Base-by-base conservation (phyloP, 2,888 invertebrate species). In the Eudiplozoon nipponicum region DNA sequence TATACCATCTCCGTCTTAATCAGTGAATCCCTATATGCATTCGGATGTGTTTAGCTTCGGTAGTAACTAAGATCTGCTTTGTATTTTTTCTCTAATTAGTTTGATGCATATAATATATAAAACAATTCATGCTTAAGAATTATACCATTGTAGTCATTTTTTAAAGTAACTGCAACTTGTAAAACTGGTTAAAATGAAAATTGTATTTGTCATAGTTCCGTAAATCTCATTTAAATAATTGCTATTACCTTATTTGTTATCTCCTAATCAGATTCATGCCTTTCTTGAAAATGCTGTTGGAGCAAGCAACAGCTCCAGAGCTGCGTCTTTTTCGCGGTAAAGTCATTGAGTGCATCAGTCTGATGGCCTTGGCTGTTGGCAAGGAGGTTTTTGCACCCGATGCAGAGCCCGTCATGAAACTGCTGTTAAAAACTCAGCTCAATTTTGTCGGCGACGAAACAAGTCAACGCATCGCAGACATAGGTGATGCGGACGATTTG, bases 341-440 rank as follows among this genome's bases (percentile, higher is more conserved):
- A 63, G 81, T 90, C 2, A 94, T 94, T 48, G 94, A 94, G 60
- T 98, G 94, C 55, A 80, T 94, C 47, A 84, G 84, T 54, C 68
- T 98, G 42, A 90, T 98, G 56, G 94, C 94, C 3, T 49, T 65
- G 36, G 65, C 65, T 31, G 65, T 66, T 3, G 65, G 65, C 11
- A 54, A 54, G 45, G 63, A 64, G 17, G 61, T 55, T 51, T 55
- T 57, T 45, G 28, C 36, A 3, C 21, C 23, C 9, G 44, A 44
- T 28, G 38, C 31, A 2, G 74, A 72, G 39, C 80, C 81, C 56
- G 74, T 90, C 13, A 90, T 90, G 86, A 74, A 80, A 51, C 67
- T 86, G 62, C 62, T 90, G 39, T 57, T 90, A 46, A 74, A 76
- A 59, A 76, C 78, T 0, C 80, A 84, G 55, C 69, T 72, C 4